Base-by-base conservation (phyloP, 2,888 invertebrate genomes). In the Hydroisotoma schaefferi region DNA sequence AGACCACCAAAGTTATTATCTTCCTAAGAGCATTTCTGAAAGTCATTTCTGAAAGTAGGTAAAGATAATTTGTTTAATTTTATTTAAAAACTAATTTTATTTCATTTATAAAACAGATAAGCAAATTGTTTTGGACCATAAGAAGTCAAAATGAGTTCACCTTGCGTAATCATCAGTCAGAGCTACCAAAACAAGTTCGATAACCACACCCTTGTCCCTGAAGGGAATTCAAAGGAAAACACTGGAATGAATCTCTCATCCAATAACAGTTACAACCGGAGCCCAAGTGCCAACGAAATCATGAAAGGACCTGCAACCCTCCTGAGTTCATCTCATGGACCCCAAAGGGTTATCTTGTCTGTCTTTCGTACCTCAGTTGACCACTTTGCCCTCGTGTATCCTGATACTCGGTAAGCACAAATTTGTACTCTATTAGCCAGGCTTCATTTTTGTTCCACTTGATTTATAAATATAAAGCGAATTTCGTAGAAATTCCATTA, bases 301-400 rank as follows among this genome's bases (percentile, higher is more conserved):
- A 68, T 63, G 70, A 47, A 65, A 54, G 70, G 67, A 27, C 65
- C 66, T 46, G 61, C 68, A 46, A 70, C 68, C 25, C 67, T 70
- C 15, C 61, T 70, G 54, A 66, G 66, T 51, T 63, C 66, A n/a
- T 52, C 52, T 37, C 64, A 66, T 54, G 68, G 66, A 55, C 68
- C 70, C 10, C 64, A 70, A 55, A 27, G 66, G 20, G 70, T 70
- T 47, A 65, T 64, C 25, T 44, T 70, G 20, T 68, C 68, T 1
- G 65, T 68, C 49, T 68, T 67, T 51, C 60, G 66, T 27, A 70
- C 70, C 26, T 67, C 70, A 15, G 68, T 68, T 25, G 70, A 70
- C 55, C 70, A 70, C 43, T 70, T 70, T 54, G 65, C 70, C 47
- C 65, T 70, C 48, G 70, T 70, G 23, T 70, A 68, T 54, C 65